phyloP scores from a whole-genome alignment of 2,888 invertebrate genomes.

The Sinopyrophorus schimmeli region DNA sequence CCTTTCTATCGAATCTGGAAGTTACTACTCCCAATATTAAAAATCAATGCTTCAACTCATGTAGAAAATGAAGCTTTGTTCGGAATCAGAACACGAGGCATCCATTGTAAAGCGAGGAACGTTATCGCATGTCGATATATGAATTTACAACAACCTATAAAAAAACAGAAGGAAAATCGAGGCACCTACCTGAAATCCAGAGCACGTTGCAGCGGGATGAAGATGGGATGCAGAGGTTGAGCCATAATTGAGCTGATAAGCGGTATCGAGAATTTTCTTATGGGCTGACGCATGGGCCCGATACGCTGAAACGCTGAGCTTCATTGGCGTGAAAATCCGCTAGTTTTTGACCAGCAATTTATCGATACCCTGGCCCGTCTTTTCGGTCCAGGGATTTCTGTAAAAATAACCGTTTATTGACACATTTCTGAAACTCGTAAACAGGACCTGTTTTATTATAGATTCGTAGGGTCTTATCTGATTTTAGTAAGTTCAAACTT shows the following conservation, averaged over 20 bases:
- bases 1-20: too few species aligned
- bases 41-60: too few species aligned
- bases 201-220: conserved; percentile 51
- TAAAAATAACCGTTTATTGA: too few species aligned
- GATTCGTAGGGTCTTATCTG: too few species aligned
- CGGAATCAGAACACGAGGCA: too few species aligned
- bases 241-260: conserved; percentile 76
- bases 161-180: background rate
- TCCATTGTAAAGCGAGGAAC: too few species aligned
- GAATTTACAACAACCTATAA: background rate
- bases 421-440: too few species aligned
- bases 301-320: conserved; percentile 86
- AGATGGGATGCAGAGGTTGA: conserved; percentile 67
- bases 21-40: too few species aligned
- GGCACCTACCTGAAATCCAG: conserved; percentile 59
- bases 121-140: too few species aligned
- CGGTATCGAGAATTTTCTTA: conserved; percentile 80
- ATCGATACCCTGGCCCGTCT: conserved; percentile 31
- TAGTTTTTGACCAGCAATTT: conserved; percentile 29
- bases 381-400: conserved; percentile 35
- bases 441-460: too few species aligned
- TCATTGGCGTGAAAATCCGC: conserved; percentile 60
- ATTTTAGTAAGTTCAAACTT: too few species aligned
- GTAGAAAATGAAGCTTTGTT: too few species aligned
- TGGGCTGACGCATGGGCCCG: conserved; percentile 87